A percentile compares a stretch with the other conserved stretches of the same genome.
Conservation (phyloP, 2,888 invertebrate species). For the Meiosimyza decipiens region DNA sequence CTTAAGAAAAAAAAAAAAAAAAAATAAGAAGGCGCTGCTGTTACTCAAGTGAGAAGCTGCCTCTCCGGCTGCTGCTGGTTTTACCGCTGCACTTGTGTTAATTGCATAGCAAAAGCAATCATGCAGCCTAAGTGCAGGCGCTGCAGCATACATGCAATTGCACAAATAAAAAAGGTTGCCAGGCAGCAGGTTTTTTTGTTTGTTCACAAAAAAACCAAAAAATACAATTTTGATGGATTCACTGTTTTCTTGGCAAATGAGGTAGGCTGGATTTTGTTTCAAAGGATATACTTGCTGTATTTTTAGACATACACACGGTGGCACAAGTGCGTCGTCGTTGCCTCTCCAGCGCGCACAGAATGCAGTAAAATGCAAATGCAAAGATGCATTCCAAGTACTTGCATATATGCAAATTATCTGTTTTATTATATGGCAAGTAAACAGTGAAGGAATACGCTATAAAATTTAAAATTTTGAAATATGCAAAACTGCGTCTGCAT, state of each 20-base stretch:
- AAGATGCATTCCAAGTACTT: slow-evolving; percentile 30
- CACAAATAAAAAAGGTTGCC: too few relatives aligned
- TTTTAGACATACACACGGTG: background rate
- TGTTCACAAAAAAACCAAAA: background rate
- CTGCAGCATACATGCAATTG: slow-evolving; percentile 9
- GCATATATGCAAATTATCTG: slow-evolving; percentile 38
- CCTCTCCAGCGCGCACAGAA: background rate
- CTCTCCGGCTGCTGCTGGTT: slow-evolving; percentile 1
- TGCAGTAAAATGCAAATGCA: slow-evolving; percentile 49
- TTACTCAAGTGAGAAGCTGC: slow-evolving; percentile 22
- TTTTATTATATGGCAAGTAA: slow-evolving; percentile 15
- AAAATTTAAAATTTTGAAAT: too few relatives aligned
- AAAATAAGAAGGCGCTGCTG: slow-evolving; percentile 27
- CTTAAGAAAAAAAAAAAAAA: too few relatives aligned
- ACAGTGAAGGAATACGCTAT: too few relatives aligned
- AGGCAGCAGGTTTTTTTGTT: slow-evolving; percentile 5
- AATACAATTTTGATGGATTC: slow-evolving; percentile 27
- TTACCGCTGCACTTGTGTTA: slow-evolving; percentile 59
- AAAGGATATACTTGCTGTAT: slow-evolving; percentile 28
- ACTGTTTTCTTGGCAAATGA: slow-evolving; percentile 36
- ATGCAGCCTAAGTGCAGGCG: slow-evolving; percentile 39
- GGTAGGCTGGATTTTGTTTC: slow-evolving; percentile 39
- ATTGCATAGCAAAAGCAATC: slow-evolving; percentile 56
- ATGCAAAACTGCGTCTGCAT: too few relatives aligned
- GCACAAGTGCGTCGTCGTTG: background rate